These are phyloP conservation scores for Boloria euphrosyne DNA, from an alignment of 2,888 invertebrate species.

Conservation along the genomic window DNA sequence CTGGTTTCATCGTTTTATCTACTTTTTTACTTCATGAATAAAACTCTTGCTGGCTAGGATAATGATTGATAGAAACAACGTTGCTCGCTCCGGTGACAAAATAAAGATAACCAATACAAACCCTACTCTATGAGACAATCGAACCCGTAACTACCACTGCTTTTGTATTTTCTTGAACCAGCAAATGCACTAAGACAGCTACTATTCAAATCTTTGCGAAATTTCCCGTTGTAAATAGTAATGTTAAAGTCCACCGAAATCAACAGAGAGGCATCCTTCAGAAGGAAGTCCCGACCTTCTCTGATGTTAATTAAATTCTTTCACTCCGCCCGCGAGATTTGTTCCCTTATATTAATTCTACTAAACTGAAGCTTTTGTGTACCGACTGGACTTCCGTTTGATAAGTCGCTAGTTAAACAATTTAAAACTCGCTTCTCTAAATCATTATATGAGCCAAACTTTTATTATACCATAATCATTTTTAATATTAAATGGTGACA, in stretches of 20 bases:
- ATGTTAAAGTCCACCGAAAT: slow-evolving; percentile 4
- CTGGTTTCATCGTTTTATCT: too few species aligned
- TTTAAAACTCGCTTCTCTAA: neutral
- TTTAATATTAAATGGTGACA: too few species aligned
- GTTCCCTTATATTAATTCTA: slow-evolving; percentile 26
- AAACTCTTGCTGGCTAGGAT: too few species aligned
- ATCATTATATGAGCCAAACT: neutral
- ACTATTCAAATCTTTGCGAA: neutral
- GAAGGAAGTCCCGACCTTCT: slow-evolving; percentile 8
- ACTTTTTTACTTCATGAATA: too few species aligned
- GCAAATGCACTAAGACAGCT: neutral
- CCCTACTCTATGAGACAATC: neutral
- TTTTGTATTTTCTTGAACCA: neutral
- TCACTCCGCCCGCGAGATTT: slow-evolving; percentile 22
- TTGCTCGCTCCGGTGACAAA: too few species aligned
- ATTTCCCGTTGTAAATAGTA: neutral
- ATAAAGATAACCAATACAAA: too few species aligned
- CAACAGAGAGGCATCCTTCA: slow-evolving; percentile 6
- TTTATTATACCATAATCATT: too few species aligned
- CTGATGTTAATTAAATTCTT: slow-evolving; percentile 36
- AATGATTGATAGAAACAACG: too few species aligned
- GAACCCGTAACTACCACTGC: neutral
- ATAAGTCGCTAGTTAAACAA: slow-evolving; percentile 19
- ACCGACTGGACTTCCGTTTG: slow-evolving; percentile 7
- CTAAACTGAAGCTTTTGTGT: slow-evolving; percentile 19